These are phyloP conservation scores for Cyclura pinguis DNA, from an alignment of 2,797 vertebrate species.

Conservation along the genomic window DNA sequence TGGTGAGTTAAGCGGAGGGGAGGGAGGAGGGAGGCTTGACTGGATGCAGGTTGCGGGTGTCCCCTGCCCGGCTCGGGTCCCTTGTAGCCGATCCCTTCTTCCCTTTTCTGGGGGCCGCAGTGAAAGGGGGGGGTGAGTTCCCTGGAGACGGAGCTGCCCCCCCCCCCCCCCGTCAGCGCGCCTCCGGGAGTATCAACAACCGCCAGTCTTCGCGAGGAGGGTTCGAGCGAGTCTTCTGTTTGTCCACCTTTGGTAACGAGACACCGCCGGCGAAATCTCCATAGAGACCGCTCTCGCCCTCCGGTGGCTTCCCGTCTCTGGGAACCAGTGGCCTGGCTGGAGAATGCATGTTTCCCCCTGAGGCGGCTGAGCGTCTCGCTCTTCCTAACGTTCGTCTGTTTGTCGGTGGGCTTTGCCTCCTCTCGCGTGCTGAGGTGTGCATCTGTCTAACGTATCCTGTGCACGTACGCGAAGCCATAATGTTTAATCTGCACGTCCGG, in stretches of 20 bases:
- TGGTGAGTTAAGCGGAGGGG: slow-evolving; percentile 46
- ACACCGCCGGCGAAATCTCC: not conserved
- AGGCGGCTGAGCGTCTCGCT: too few relatives aligned
- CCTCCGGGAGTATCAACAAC: too few relatives aligned
- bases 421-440: not conserved
- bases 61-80: not conserved
- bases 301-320: not conserved
- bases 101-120: not conserved
- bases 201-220: not conserved
- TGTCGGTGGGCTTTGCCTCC: too few relatives aligned
- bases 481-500: slow-evolving; percentile 18
- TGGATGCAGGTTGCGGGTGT: not conserved
- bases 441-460: not conserved
- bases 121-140: not conserved
- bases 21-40: not conserved
- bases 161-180: too few relatives aligned
- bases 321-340: too few relatives aligned
- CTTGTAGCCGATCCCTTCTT: not conserved
- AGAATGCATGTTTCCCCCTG: not conserved
- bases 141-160: not conserved
- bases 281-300: slow-evolving; percentile 27
- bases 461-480: slow-evolving; percentile 29
- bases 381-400: too few relatives aligned
- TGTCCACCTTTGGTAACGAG: slow-evolving; percentile 22
- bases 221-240: not conserved